phyloP scores from a whole-genome alignment of 2,113 vertebrate genomes.

The Scatophagus argus region DNA sequence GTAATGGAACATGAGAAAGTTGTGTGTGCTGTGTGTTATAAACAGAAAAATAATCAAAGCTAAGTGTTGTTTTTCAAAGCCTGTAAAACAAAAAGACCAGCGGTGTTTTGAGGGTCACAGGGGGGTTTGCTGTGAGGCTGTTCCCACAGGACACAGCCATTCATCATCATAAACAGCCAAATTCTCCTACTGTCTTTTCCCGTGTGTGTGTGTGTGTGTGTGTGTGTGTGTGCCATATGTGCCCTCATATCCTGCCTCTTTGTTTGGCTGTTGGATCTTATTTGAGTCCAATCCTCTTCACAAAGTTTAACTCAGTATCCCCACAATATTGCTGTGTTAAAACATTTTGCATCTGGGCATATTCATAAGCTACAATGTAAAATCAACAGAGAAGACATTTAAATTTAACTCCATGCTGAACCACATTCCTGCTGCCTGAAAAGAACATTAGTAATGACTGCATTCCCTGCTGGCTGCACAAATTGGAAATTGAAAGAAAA shows the following conservation, averaged over 20 bases:
- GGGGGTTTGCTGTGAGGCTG: not conserved
- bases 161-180: constrained; percentile 61
- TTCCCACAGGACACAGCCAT: constrained; percentile 27
- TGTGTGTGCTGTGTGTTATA: not conserved
- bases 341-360: constrained; percentile 1
- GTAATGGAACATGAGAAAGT: constrained; percentile 3
- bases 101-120: not conserved
- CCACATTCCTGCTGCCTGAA: too few relatives aligned
- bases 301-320: not conserved
- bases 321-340: not conserved
- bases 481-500: not conserved
- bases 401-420: too few relatives aligned
- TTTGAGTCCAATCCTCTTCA: not conserved
- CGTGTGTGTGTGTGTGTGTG: constrained; percentile 8
- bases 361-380: not conserved
- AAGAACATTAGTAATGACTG: not conserved
- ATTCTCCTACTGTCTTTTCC: constrained; percentile 26
- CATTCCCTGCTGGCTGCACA: not conserved
- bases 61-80: not conserved
- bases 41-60: not conserved
- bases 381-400: not conserved
- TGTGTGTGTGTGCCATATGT: constrained; percentile 30
- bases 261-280: constrained; percentile 15
- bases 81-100: constrained; percentile 4
- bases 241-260: constrained; percentile 26